Conservation (phyloP, 2,888 invertebrate species). For the Gymnocheta viridis region DNA sequence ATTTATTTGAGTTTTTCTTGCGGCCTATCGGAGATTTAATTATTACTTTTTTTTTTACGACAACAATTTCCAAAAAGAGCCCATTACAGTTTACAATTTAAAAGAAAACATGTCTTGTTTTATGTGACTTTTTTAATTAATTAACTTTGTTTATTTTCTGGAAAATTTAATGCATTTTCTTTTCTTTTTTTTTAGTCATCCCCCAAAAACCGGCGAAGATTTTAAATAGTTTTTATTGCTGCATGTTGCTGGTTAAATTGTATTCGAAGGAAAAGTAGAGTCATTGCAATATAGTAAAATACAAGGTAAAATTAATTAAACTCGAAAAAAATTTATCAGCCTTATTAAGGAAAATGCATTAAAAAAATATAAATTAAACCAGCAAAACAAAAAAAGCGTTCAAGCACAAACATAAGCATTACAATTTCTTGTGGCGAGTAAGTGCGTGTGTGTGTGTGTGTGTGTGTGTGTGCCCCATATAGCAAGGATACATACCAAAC, state of each 20-base stretch:
- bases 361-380: background rate
- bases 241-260: constrained; percentile 8
- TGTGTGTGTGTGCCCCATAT: background rate
- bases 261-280: background rate
- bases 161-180: constrained; percentile 61
- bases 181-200: background rate
- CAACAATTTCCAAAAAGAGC: constrained; percentile 24
- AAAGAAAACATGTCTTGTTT: constrained; percentile 34
- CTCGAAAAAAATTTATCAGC: constrained; percentile 57
- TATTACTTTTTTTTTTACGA: background rate
- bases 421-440: background rate
- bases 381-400: too few species aligned
- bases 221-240: constrained; percentile 22
- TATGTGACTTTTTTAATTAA: constrained; percentile 66
- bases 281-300: constrained; percentile 38
- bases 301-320: constrained; percentile 61
- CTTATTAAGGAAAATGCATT: constrained; percentile 56
- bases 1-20: constrained; percentile 6
- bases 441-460: background rate
- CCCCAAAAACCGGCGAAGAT: background rate
- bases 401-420: background rate
- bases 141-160: constrained; percentile 67
- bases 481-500: background rate
- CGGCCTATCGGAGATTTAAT: constrained; percentile 1
- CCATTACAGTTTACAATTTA: constrained; percentile 61